phyloP scores from a whole-genome alignment of 2,797 vertebrate species.

The Sebastes baramenuke region DNA sequence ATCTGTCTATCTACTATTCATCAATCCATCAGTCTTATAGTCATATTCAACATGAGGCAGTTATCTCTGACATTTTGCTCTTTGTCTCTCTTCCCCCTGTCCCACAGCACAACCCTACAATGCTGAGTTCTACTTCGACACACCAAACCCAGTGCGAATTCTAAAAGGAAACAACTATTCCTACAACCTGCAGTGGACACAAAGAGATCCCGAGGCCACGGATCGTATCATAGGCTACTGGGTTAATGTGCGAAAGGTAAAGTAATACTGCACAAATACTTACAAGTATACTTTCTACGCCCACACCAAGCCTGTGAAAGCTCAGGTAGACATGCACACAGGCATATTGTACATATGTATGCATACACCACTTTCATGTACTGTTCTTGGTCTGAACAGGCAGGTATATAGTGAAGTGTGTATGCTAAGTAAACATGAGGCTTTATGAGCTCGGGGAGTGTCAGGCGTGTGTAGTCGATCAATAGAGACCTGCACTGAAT shows the following conservation, averaged over 20 bases:
- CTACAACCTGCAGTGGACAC: constrained; percentile 96
- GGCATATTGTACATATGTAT: neutral
- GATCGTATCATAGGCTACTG: constrained; percentile 92
- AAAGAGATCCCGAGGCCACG: constrained; percentile 91
- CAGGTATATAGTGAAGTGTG: constrained; percentile 24
- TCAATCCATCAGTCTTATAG: neutral
- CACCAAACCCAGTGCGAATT: constrained; percentile 92
- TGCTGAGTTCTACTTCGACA: constrained; percentile 98
- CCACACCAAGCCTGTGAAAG: neutral
- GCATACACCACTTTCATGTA: neutral
- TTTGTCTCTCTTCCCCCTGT: neutral
- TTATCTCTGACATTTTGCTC: neutral
- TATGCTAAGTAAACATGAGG: constrained; percentile 60
- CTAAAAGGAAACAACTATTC: constrained; percentile 95
- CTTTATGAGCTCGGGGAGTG: constrained; percentile 61
- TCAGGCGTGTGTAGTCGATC: constrained; percentile 61
- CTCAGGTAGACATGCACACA: neutral
- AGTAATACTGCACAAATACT: neutral
- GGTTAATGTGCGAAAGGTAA: constrained; percentile 91
- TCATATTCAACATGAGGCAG: neutral
- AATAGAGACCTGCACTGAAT: constrained; percentile 70
- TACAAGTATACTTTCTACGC: neutral
- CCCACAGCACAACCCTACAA: constrained; percentile 90
- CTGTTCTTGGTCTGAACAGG: neutral
- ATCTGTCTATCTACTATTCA: neutral